A percentile compares a stretch with the other conserved stretches of the same genome.
Evolutionary conservation across 2,888 invertebrate genomes (phyloP).

Genomic region (Drosophila kuntzei): DNA sequence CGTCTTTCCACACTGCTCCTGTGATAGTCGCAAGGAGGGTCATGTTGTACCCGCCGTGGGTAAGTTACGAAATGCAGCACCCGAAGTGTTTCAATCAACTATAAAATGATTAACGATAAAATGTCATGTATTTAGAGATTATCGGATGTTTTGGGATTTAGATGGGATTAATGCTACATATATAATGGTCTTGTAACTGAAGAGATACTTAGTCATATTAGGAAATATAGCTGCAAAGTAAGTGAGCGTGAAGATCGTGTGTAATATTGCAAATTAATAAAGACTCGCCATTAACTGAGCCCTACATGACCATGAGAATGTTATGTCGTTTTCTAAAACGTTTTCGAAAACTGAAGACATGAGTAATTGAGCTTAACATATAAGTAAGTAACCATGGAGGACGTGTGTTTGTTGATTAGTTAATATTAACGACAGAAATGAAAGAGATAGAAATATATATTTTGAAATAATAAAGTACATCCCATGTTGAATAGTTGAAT

Average conservation of each 20-base stretch:
- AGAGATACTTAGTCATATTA: background rate
- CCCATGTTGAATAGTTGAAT: background rate
- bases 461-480: background rate
- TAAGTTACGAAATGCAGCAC: conserved; percentile 73
- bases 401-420: background rate
- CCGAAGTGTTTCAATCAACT: background rate
- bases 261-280: no score
- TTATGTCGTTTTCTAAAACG: background rate
- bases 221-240: no score
- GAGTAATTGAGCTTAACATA: background rate
- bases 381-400: background rate
- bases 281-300: no score
- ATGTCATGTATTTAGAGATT: background rate
- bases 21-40: conserved; percentile 95
- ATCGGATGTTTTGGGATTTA: background rate
- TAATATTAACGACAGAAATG: background rate
- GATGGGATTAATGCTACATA: background rate
- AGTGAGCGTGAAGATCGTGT: no score
- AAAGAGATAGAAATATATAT: background rate
- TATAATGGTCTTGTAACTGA: background rate
- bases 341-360: background rate
- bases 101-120: background rate
- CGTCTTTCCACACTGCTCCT: conserved; percentile 97
- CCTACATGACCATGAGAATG: background rate
- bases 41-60: conserved; percentile 93